These are phyloP conservation scores for Steinernema feltiae DNA, from an alignment of 1,140 invertebrate species.

Conservation along the genomic window DNA sequence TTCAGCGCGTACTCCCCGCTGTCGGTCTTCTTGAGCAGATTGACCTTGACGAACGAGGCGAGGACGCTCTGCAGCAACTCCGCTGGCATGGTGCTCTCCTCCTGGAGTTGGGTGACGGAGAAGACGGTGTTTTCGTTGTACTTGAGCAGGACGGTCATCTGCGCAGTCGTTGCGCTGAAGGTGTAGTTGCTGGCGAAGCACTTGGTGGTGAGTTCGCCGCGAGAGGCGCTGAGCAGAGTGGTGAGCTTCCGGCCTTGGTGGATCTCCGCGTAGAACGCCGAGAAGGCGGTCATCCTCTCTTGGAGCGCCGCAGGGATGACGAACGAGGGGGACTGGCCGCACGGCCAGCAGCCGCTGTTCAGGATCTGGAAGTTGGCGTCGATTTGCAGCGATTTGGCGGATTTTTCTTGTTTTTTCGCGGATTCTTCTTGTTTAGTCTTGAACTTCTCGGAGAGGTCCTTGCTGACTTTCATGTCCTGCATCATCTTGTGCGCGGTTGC, in stretches of 20 bases:
- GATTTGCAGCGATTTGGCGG: too few relatives aligned
- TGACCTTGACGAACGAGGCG: background rate
- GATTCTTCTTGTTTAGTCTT: slow-evolving; percentile 26
- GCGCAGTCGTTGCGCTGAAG: too few relatives aligned
- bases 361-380: slow-evolving; percentile 67
- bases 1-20: background rate
- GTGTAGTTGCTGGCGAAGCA: slow-evolving; percentile 69
- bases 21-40: background rate
- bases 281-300: slow-evolving; percentile 85
- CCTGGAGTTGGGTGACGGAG: slow-evolving; percentile 79
- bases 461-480: slow-evolving; percentile 87
- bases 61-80: background rate
- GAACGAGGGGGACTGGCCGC: background rate
- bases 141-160: too few relatives aligned
- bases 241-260: slow-evolving; percentile 94
- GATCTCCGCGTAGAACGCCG: slow-evolving; percentile 85
- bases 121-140: too few relatives aligned
- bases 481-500: slow-evolving; percentile 97
- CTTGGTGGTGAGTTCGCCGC: slow-evolving; percentile 90
- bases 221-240: slow-evolving; percentile 96
- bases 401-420: background rate
- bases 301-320: slow-evolving; percentile 14
- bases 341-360: slow-evolving; percentile 91
- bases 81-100: slow-evolving; percentile 63
- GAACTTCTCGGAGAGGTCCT: slow-evolving; percentile 58